A percentile compares a stretch with the other conserved stretches of the same genome.
These are phyloP conservation scores for Hoplias malabaricus DNA, from an alignment of 2,113 vertebrate species.

Conservation along the genomic window DNA sequence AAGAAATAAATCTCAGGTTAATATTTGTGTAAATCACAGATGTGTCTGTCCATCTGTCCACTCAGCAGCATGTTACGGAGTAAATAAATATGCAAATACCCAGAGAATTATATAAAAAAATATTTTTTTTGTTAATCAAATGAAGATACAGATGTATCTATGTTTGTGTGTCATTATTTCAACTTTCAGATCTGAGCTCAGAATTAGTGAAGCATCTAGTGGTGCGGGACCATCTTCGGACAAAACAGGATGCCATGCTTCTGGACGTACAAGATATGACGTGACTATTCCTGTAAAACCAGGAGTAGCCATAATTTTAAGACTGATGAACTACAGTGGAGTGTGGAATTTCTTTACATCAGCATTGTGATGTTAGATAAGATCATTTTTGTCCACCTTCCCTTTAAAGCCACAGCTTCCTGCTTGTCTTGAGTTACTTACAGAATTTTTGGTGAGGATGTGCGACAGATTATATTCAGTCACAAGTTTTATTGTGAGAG, in stretches of 20 bases:
- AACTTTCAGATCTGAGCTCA: constrained; percentile 68
- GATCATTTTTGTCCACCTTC: neutral
- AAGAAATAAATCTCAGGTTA: too few relatives aligned
- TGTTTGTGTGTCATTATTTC: neutral
- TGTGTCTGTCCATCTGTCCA: too few relatives aligned
- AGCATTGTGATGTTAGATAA: constrained; percentile 18
- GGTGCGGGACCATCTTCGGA: constrained; percentile 72
- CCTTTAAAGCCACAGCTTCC: constrained; percentile 28
- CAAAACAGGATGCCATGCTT: constrained; percentile 76
- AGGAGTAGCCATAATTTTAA: neutral
- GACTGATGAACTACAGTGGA: neutral
- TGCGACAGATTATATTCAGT: constrained; percentile 26
- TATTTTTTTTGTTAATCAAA: too few relatives aligned
- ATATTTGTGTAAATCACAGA: too few relatives aligned
- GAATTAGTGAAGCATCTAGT: constrained; percentile 72
- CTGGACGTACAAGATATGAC: constrained; percentile 77
- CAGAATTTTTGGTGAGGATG: constrained; percentile 24
- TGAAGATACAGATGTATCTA: neutral
- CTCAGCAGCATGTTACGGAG: too few relatives aligned
- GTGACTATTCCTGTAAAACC: constrained; percentile 34
- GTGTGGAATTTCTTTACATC: constrained; percentile 30
- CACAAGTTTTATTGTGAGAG: constrained; percentile 60
- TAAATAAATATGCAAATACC: too few relatives aligned
- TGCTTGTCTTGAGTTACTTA: constrained; percentile 37
- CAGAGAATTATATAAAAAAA: too few relatives aligned